Base-by-base conservation (phyloP, 2,797 vertebrate species). In the Fringilla coelebs region DNA sequence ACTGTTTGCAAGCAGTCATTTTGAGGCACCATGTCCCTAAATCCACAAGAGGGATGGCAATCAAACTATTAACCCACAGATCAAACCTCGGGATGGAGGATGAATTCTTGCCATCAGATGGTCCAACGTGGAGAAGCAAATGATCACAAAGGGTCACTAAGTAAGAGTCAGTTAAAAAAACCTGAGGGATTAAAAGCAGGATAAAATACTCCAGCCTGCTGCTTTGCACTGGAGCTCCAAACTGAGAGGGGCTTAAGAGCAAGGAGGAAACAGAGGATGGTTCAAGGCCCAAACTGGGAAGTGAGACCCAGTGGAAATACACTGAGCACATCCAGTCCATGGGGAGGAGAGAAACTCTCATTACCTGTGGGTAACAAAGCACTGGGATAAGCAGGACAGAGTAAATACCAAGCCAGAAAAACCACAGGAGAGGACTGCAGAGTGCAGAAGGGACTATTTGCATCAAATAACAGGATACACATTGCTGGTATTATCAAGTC, bases 271-370 rank as follows among this genome's bases (percentile, higher is more conserved):
- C 2, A 17, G 11, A 62, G 36, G 31, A 49, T 1, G 1, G 45
- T 29, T 55, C n/a, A 74, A 74, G 57, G 65, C 43, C 86, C 10
- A 9, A 11, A 65, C 0, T 81, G 62, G 70, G 46, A 88, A 94
- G 55, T 36, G 34, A 80, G 34, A 54, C 16, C 16, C 54, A 36
- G 17, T 25, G 14, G 34, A 87, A 91, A 68, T 12, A 24, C 43
- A 45, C 0, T 31, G 17, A 65, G 31, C 13, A 24, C 1, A 0
- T 61, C 43, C 5, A 2, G 36, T 16, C 48, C 1, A 2, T 0
- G 8, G 25, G 55, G 7, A 90, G 18, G 34, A 84, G 38, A 40
- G 51, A 73, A 28, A n/a, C 2, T 3, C 22, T 45, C 24, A 21
- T 38, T 60, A 51, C 24, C 73, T 51, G 41, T 11, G 15, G 22